phyloP scores from a whole-genome alignment of 2,888 invertebrate genomes.

The Erebia palarica region DNA sequence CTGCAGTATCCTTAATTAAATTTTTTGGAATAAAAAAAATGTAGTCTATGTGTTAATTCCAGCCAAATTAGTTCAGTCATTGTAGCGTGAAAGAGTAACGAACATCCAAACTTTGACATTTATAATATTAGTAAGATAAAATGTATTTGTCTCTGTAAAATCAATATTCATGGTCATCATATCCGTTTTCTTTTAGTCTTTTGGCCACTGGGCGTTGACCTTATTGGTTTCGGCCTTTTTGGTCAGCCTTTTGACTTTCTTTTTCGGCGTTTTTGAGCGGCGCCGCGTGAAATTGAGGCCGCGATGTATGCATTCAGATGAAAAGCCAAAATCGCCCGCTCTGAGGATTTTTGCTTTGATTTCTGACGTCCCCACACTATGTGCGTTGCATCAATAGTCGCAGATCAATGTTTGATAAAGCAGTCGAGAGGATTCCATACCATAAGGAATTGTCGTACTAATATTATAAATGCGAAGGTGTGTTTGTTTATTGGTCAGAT shows the following conservation, averaged over 20 bases:
- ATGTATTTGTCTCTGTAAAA: background rate
- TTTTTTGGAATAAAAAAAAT: no score
- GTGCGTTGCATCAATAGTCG: constrained; percentile 27
- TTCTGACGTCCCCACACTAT: constrained; percentile 34
- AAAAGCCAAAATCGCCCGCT: constrained; percentile 29
- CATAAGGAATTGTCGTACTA: no score
- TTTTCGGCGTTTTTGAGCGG: constrained; percentile 45
- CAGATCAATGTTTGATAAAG: constrained; percentile 33
- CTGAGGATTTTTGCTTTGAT: constrained; percentile 37
- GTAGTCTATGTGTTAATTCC: no score
- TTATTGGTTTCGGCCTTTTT: constrained; percentile 38
- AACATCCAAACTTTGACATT: no score
- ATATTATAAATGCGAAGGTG: no score
- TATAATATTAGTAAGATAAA: background rate
- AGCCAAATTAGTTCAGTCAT: no score
- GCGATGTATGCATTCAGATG: constrained; percentile 43
- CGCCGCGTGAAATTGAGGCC: constrained; percentile 49
- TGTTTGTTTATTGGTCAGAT: no score
- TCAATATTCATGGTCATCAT: background rate
- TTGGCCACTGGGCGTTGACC: constrained; percentile 36
- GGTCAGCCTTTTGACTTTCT: constrained; percentile 36
- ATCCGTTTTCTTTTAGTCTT: constrained; percentile 32
- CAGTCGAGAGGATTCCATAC: background rate
- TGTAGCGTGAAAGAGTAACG: no score
- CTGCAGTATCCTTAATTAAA: no score